These are phyloP conservation scores for Julus scanicus DNA, from an alignment of 2,888 invertebrate species.

Conservation along the genomic window DNA sequence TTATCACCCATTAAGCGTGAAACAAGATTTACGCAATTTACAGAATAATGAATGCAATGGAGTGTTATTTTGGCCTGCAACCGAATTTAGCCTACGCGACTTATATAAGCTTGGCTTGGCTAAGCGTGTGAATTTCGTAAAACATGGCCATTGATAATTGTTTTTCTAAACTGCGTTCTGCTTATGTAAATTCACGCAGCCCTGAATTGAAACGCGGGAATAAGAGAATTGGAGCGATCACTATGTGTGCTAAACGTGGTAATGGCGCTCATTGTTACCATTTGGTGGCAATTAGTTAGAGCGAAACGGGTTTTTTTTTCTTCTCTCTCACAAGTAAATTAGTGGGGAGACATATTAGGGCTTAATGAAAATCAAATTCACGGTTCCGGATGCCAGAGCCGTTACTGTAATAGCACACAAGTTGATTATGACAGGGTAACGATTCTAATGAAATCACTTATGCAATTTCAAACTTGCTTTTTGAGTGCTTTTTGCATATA, in stretches of 20 bases:
- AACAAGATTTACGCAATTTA: neutral
- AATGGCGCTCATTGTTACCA: slow-evolving; percentile 29
- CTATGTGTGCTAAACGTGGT: neutral
- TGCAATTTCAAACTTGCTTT: no score
- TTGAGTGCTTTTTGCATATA: no score
- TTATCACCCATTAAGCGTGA: slow-evolving; percentile 26
- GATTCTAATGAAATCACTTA: neutral
- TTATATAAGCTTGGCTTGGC: neutral
- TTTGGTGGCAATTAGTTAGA: neutral
- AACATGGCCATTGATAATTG: slow-evolving; percentile 34
- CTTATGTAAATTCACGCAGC: neutral
- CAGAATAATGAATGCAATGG: neutral
- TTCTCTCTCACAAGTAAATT: neutral
- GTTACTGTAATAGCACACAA: neutral
- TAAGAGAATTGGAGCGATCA: slow-evolving; percentile 41
- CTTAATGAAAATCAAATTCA: neutral
- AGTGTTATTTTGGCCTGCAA: neutral
- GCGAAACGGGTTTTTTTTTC: neutral
- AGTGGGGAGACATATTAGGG: neutral
- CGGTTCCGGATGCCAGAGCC: neutral
- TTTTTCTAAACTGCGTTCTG: neutral
- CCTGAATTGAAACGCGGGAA: neutral
- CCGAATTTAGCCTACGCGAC: neutral
- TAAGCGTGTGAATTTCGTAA: neutral
- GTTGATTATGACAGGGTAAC: neutral